Evolutionary conservation across 2,113 vertebrate species (phyloP), one percentile per base, ranked within the genome.

Genomic region (Menidia beryllina): DNA sequence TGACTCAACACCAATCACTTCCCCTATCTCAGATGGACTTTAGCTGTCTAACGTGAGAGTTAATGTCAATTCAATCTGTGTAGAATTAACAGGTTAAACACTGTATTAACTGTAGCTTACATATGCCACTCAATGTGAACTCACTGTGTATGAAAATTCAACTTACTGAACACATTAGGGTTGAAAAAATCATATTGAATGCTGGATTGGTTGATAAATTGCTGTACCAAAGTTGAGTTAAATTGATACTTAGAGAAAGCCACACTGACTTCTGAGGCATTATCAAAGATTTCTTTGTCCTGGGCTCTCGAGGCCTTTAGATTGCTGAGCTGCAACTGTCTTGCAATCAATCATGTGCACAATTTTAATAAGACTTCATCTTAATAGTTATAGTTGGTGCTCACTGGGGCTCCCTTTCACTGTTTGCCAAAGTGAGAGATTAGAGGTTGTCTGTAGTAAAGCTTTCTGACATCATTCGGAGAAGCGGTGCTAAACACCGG

Each of bases 311-410:
- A 63, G 52, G 39, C 51, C 30, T 82, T 78, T 48, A 63, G 62
- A 51, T 61, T 66, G 47, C 25, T 58, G 60, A 82, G 41, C 57
- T 26, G 36, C 49, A 56, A 51, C 79, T 55, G 72, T 71, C 69
- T 79, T 51, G 20, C 65, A 87, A 76, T 82, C 82, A 78, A 83
- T 83, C 86, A 86, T 81, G 89, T 84, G 86, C 67, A 75, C 75
- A 86, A 69, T 83, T 87, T 84, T 87, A 87, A 88, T 83, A 84
- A 79, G 84, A 84, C 79, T 72, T 83, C 59, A 83, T 79, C 79
- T 76, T 78, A 61, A 47, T 70, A 75, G 82, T 79, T 65, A 68
- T 39, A 78, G 76, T 24, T 11, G 34, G 60, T 69, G 79, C 63
- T 72, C 84, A 72, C 63, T 49, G 49, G 69, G 83, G 56, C 72